phyloP scores from a whole-genome alignment of 2,888 invertebrate genomes.

The Rhopalosiphum nymphaeae region DNA sequence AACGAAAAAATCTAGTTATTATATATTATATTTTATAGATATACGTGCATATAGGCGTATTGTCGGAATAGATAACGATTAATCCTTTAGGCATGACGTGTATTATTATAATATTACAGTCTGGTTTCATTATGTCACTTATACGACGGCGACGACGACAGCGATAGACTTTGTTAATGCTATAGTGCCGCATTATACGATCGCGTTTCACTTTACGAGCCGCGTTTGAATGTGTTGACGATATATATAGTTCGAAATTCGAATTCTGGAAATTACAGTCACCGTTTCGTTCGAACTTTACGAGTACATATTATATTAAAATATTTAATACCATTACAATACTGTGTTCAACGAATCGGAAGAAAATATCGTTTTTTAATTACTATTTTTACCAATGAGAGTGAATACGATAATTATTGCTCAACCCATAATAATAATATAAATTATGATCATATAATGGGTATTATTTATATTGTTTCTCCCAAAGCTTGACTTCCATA shows the following conservation, averaged over 20 bases:
- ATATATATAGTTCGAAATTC: background rate
- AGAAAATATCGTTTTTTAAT: background rate
- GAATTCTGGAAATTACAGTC: background rate
- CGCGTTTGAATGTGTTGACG: background rate
- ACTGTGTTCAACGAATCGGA: background rate
- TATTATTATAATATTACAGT: background rate
- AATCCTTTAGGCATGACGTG: background rate
- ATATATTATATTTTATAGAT: background rate
- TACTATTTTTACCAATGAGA: background rate
- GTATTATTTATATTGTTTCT: background rate
- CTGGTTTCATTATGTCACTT: slow-evolving; percentile 5
- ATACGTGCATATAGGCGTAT: background rate
- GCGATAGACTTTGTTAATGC: background rate
- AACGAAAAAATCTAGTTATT: background rate
- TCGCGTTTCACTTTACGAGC: slow-evolving; percentile 36
- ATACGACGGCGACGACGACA: background rate
- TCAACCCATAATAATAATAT: background rate
- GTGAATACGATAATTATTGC: background rate
- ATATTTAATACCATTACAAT: background rate
- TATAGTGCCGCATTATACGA: background rate
- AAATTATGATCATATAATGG: background rate
- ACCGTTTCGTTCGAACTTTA: background rate
- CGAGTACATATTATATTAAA: no score
- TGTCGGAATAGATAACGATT: background rate
- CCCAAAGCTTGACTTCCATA: background rate